A percentile compares a stretch with the other conserved stretches of the same genome.
These are phyloP conservation scores for Myocastor coypus DNA, from an alignment of 2,113 vertebrate genomes.

Conservation along the genomic window DNA sequence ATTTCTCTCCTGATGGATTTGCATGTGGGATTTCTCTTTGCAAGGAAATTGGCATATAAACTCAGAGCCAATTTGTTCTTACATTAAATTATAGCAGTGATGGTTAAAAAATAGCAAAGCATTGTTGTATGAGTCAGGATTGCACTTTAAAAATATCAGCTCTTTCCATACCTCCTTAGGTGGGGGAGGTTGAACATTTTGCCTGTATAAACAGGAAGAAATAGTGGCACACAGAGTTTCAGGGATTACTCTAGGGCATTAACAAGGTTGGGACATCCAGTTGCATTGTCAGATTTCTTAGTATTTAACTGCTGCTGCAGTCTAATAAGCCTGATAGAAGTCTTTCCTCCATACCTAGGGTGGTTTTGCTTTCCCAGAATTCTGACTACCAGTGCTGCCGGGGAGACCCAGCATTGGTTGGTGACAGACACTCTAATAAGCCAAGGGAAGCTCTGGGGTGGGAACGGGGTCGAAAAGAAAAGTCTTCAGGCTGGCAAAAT, in stretches of 20 bases:
- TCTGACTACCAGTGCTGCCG: neutral
- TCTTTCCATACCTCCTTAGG: neutral
- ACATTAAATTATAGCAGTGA: constrained; percentile 21
- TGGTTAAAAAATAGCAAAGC: constrained; percentile 24
- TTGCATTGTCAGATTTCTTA: neutral
- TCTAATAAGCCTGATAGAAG: constrained; percentile 9
- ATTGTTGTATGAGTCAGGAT: neutral
- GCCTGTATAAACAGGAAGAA: neutral
- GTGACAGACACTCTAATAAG: neutral
- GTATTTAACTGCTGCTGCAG: neutral
- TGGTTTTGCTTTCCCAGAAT: neutral
- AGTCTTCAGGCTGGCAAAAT: neutral
- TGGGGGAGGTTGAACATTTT: constrained; percentile 7
- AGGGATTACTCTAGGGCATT: neutral
- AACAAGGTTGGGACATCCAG: neutral
- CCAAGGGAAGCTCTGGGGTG: neutral
- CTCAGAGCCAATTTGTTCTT: constrained; percentile 16
- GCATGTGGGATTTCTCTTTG: neutral
- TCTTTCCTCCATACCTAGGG: neutral
- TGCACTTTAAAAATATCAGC: neutral
- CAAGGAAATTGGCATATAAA: neutral
- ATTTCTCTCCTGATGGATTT: neutral
- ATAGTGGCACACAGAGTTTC: neutral
- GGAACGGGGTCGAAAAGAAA: neutral
- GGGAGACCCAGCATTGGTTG: neutral